Percentiles rank a stretch among this genome's conserved stretches.
Conservation (phyloP, 2,797 vertebrate species). For the Amphiprion clarkii region DNA sequence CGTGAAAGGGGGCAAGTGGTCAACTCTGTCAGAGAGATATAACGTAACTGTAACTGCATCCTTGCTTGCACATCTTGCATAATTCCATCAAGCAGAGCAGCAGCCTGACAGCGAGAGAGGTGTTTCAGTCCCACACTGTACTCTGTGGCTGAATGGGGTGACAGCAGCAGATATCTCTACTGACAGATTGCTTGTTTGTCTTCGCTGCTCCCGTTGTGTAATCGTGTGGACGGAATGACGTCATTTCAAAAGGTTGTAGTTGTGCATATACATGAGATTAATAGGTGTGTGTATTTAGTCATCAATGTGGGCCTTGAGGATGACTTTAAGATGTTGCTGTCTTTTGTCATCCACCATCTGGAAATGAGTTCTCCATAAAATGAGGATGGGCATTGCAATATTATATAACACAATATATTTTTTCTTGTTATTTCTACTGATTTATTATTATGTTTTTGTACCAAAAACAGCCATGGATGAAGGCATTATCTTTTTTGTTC, state of each 20-base stretch:
- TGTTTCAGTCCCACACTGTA: conserved; percentile 9
- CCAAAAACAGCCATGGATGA: too few relatives aligned
- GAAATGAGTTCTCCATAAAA: conserved; percentile 10
- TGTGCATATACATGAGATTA: neutral
- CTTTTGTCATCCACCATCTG: conserved; percentile 18
- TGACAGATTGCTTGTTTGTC: conserved; percentile 35
- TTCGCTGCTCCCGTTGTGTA: conserved; percentile 34
- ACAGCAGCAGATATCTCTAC: conserved; percentile 16
- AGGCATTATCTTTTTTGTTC: too few relatives aligned
- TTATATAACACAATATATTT: neutral
- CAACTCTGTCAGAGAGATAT: neutral
- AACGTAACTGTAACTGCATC: neutral
- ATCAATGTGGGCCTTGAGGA: neutral
- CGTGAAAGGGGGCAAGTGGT: neutral
- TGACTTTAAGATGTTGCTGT: neutral
- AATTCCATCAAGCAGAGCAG: conserved; percentile 17
- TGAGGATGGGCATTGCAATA: neutral
- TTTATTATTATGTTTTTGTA: too few relatives aligned
- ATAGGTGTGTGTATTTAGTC: neutral
- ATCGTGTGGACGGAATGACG: conserved; percentile 31
- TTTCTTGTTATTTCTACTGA: neutral
- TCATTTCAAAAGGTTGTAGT: conserved; percentile 20
- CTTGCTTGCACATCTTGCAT: conserved; percentile 28
- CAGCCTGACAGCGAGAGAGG: neutral
- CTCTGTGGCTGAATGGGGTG: conserved; percentile 22